Percentiles rank a stretch among this genome's conserved stretches.
These are phyloP conservation scores for Echinops telfairi DNA, from an alignment of 2,113 vertebrate species.

Conservation along the genomic window DNA sequence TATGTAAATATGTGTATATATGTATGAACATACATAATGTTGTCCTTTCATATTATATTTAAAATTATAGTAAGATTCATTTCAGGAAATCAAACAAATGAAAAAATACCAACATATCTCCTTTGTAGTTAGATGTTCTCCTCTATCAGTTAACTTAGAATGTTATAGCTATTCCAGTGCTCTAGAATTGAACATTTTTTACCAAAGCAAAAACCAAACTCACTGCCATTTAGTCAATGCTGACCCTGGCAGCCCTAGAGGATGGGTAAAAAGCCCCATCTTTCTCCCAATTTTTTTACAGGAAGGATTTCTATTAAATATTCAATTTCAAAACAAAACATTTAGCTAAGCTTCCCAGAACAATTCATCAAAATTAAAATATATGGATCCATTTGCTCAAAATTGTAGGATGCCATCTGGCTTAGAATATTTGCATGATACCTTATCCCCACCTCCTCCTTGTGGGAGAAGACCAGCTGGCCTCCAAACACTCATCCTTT, in stretches of 20 bases:
- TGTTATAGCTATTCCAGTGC: background rate
- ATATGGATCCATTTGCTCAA: conserved; percentile 42
- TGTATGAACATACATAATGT: background rate
- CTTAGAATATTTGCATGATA: background rate
- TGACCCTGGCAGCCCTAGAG: no score
- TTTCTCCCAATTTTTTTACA: conserved; percentile 5
- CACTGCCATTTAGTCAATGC: no score
- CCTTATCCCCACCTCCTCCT: conserved; percentile 12
- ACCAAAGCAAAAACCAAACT: no score
- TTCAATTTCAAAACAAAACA: conserved; percentile 38
- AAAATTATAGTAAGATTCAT: conserved; percentile 1
- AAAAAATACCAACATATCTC: background rate
- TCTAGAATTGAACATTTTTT: background rate
- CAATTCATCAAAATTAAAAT: conserved; percentile 32
- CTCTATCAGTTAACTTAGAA: conserved; percentile 30
- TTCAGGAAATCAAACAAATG: conserved; percentile 44
- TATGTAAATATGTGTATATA: no score
- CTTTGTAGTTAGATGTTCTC: background rate
- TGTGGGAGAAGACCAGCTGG: conserved; percentile 26
- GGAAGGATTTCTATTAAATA: conserved; percentile 55
- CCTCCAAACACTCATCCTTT: background rate
- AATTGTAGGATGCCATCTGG: conserved; percentile 17
- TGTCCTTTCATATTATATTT: conserved; percentile 7
- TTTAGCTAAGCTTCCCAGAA: conserved; percentile 34
- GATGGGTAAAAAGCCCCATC: no score